phyloP scores from a whole-genome alignment of 2,113 vertebrate species.

The Rhegmatorhina hoffmannsi region DNA sequence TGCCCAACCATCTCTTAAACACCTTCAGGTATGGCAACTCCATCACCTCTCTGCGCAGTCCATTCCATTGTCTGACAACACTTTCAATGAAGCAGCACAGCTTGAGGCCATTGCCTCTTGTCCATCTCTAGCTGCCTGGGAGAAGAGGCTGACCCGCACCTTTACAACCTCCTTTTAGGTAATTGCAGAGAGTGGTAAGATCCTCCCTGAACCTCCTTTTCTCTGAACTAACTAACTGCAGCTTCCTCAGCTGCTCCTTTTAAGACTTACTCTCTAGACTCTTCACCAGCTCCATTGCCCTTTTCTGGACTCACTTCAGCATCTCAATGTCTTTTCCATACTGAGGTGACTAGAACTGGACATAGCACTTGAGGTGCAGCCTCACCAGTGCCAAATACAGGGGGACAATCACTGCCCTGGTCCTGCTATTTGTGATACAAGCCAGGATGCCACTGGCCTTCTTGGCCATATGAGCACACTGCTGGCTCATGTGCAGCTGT shows the following conservation, averaged over 20 bases:
- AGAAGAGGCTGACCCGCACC: not conserved
- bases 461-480: not conserved
- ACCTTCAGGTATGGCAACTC: not conserved
- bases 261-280: not conserved
- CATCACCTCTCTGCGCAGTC: accelerated
- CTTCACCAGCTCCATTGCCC: not conserved
- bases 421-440: not conserved
- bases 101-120: not conserved
- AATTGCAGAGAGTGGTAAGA: not conserved
- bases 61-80: not conserved
- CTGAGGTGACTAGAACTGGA: not conserved
- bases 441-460: not conserved
- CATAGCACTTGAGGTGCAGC: not conserved
- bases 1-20: not conserved
- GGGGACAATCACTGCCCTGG: not conserved
- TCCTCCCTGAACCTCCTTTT: not conserved
- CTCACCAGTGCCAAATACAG: not conserved
- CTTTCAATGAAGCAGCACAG: not conserved
- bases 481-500: not conserved
- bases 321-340: not conserved
- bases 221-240: not conserved
- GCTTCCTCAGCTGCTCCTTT: not conserved
- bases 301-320: not conserved
- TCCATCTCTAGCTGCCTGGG: not conserved
- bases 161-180: not conserved